phyloP scores from a whole-genome alignment of 2,888 invertebrate genomes.

The Sphaeridia pumilis region DNA sequence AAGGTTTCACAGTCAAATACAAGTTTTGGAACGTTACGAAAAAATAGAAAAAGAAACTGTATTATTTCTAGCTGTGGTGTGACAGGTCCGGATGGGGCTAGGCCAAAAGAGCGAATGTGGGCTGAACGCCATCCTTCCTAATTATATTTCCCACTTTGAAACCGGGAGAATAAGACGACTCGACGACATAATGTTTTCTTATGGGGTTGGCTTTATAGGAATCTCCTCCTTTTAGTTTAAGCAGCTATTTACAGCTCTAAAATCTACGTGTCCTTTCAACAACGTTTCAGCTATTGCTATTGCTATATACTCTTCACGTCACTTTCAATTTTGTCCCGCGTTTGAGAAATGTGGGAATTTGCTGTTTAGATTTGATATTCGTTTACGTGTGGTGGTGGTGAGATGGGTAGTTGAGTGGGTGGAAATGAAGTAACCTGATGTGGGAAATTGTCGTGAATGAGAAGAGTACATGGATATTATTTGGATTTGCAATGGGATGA shows the following conservation, averaged over 20 bases:
- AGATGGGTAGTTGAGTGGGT: too few relatives aligned
- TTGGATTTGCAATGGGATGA: too few relatives aligned
- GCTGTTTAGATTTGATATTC: too few relatives aligned
- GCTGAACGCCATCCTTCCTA: conserved; percentile 13
- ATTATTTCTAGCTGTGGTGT: conserved; percentile 1
- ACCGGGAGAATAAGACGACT: neutral
- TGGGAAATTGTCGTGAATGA: too few relatives aligned
- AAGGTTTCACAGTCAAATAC: too few relatives aligned
- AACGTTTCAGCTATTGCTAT: neutral
- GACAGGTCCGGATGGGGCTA: conserved; percentile 9
- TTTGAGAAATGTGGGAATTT: too few relatives aligned
- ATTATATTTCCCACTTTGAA: conserved; percentile 13
- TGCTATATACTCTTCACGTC: neutral
- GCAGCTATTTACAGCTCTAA: too few relatives aligned
- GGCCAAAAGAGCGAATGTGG: conserved; percentile 10
- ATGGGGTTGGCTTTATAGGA: neutral
- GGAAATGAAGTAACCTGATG: too few relatives aligned
- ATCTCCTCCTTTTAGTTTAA: conserved; percentile 2
- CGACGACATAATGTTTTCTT: neutral
- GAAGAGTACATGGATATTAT: too few relatives aligned
- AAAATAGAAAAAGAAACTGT: too few relatives aligned
- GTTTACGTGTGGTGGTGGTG: too few relatives aligned
- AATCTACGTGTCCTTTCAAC: neutral
- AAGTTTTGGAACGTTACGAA: neutral
- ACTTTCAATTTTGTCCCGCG: neutral